phyloP scores from a whole-genome alignment of 2,113 vertebrate genomes.

The Phyllostomus hastatus region DNA sequence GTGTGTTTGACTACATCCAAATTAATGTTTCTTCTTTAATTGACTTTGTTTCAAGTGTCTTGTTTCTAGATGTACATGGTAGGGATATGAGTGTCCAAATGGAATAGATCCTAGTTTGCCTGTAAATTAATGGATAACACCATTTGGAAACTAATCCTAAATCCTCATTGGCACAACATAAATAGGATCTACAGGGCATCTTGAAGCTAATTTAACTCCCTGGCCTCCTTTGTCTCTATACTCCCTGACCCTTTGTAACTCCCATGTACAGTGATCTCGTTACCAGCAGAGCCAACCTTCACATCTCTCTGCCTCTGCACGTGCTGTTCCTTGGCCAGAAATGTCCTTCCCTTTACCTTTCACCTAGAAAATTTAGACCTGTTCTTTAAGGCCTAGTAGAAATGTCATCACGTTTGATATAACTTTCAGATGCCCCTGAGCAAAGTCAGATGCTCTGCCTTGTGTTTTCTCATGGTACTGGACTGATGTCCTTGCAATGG shows the following conservation, averaged over 20 bases:
- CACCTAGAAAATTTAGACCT: not conserved
- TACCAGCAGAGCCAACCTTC: not conserved
- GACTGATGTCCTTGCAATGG: not conserved
- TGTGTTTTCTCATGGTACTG: not conserved
- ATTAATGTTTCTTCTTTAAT: not conserved
- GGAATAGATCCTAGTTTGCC: slow-evolving; percentile 21
- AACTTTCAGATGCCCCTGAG: not conserved
- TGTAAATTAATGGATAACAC: slow-evolving; percentile 63
- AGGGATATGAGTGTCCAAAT: slow-evolving; percentile 35
- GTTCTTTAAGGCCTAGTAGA: not conserved
- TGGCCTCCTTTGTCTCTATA: not conserved
- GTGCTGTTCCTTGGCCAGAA: not conserved
- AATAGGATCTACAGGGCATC: not conserved
- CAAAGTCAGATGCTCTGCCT: not conserved
- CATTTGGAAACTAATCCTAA: slow-evolving; percentile 64
- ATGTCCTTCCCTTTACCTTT: not conserved
- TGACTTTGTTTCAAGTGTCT: not conserved
- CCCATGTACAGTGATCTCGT: not conserved
- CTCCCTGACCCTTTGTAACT: not conserved
- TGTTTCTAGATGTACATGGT: slow-evolving; percentile 38
- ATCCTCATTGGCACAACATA: slow-evolving; percentile 23
- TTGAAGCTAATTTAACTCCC: not conserved
- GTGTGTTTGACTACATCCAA: slow-evolving; percentile 18
- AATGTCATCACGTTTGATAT: not conserved
- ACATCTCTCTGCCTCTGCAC: not conserved